phyloP scores from a whole-genome alignment of 2,888 invertebrate species.

The Corbicula japonica region DNA sequence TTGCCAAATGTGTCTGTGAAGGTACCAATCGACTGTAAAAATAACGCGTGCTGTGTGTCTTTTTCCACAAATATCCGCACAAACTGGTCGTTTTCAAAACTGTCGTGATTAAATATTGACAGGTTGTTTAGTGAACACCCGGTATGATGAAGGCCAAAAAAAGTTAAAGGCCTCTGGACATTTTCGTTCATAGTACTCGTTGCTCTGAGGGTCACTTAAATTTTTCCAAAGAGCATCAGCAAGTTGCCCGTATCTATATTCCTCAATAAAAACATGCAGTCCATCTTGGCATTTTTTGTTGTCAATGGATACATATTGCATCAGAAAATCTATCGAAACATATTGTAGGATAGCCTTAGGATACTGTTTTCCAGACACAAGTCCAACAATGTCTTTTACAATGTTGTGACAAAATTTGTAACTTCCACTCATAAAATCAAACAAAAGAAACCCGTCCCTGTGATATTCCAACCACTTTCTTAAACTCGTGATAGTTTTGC shows the following conservation, averaged over 20 bases:
- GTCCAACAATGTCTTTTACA: constrained; percentile 45
- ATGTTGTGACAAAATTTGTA: constrained; percentile 45
- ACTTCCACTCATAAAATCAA: constrained; percentile 9
- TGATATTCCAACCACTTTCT: constrained; percentile 38
- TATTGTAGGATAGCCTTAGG: constrained; percentile 23
- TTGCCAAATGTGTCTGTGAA: too few species aligned
- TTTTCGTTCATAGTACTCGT: too few species aligned
- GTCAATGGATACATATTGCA: constrained; percentile 29
- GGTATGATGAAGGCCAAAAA: too few species aligned
- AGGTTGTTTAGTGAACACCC: too few species aligned
- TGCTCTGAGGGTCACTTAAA: too few species aligned
- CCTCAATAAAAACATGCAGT: constrained; percentile 28
- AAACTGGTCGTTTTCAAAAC: background rate
- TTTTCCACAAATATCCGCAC: background rate
- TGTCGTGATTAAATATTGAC: constrained; percentile 6
- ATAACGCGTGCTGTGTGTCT: background rate
- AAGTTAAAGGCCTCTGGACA: too few species aligned
- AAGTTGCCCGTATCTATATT: too few species aligned
- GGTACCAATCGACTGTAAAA: too few species aligned
- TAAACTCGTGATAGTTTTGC: constrained; percentile 13
- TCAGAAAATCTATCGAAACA: constrained; percentile 32
- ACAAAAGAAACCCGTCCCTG: constrained; percentile 28
- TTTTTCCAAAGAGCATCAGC: background rate
- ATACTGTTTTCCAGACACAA: constrained; percentile 39
- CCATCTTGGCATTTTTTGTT: background rate